Base-by-base conservation (phyloP, 2,797 vertebrate species). In the Enteromius viviparus region DNA sequence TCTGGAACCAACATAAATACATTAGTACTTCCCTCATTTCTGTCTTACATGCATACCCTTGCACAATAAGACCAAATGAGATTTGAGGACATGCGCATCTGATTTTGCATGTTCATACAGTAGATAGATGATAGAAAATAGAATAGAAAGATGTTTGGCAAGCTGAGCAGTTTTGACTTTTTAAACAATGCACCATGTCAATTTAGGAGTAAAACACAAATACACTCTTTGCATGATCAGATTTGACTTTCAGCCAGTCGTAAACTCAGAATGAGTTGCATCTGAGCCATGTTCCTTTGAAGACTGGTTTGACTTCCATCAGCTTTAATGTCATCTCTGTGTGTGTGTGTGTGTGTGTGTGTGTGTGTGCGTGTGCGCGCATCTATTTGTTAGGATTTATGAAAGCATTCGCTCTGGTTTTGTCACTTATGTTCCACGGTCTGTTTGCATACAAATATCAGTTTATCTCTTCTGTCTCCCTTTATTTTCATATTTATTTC, bases 401-500 rank as follows among this genome's bases (percentile, higher is more conserved):
- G 71, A 74, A 65, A 66, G 55, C 37, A 21, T 51, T 81, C 70
- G 3, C 66, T 80, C 51, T 70, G 37, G 14, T 80, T 80, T 80
- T 70, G 23, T 58, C 78, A 69, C 64, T 68, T 62, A 72, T 72
- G 53, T 62, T 72, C n/a, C 53, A 37, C 29, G 26, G 58, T 64
- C 80, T 74, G 80, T 82, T 68, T 76, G 45, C 60, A 76, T 65
- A 55, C 71, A 82, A 82, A 82, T 75, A 75, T 82, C 34, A 82
- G 58, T 76, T 76, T 75, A 76, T 76, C 71, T 65, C 32, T 19
- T 71, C 23, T 77, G 17, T 76, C 47, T 53, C 34, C 11, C 47
- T 76, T 76, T 81, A 81, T 72, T 81, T 62, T 47, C 8, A 62
- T 47, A 51, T 81, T 77, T 69, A 69, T 68, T 76, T 45, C 58